Evolutionary conservation across 2,797 vertebrate species (phyloP).

Genomic region (Lagorchestes hirsutus): DNA sequence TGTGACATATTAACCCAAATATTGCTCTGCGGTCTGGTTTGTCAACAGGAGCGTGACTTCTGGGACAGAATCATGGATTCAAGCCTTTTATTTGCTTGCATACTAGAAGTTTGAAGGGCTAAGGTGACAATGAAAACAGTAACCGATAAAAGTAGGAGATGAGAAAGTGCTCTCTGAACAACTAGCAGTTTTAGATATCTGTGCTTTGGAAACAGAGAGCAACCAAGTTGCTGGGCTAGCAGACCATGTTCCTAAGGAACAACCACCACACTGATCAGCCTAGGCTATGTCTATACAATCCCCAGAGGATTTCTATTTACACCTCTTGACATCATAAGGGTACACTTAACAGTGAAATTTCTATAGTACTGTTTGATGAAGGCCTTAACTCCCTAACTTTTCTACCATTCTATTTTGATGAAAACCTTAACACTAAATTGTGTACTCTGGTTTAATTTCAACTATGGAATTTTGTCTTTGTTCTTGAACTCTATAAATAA

Average conservation of each 20-base stretch:
- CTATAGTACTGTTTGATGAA: no score
- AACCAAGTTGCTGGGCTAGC: background rate
- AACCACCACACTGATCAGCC: conserved; percentile 31
- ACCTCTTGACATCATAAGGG: conserved; percentile 12
- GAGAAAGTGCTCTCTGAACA: background rate
- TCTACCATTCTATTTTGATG: no score
- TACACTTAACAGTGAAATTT: background rate
- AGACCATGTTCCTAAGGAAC: background rate
- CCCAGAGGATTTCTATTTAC: conserved; percentile 33
- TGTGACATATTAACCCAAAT: conserved; percentile 39
- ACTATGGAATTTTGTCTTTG: no score
- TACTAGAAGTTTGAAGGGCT: background rate
- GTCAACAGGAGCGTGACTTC: background rate
- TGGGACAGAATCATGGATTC: background rate
- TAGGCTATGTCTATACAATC: conserved; percentile 17
- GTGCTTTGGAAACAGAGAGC: background rate
- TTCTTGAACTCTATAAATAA: no score
- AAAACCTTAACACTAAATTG: no score
- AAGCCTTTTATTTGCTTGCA: background rate
- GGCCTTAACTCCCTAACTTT: no score
- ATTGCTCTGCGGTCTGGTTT: conserved; percentile 60
- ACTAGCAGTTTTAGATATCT: background rate
- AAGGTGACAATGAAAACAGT: background rate
- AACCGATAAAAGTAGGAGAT: background rate
- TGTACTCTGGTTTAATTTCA: no score